These are phyloP conservation scores for Pseudoatta argentina DNA, from an alignment of 1,140 invertebrate genomes.

Conservation along the genomic window DNA sequence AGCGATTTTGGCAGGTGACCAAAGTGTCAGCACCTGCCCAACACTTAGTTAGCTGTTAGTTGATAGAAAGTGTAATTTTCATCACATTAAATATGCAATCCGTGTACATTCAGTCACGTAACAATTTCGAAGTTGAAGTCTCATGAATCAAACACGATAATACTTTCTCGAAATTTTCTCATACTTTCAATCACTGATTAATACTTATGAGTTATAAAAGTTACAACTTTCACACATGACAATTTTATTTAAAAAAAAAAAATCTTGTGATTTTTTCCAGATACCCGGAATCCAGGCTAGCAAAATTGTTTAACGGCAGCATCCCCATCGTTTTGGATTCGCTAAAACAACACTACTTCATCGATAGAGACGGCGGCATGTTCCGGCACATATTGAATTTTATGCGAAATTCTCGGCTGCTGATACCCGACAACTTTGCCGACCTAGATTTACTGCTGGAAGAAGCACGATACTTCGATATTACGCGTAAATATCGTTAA, in stretches of 20 bases:
- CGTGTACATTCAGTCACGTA: background rate
- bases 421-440: slow-evolving; percentile 95
- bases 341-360: slow-evolving; percentile 99
- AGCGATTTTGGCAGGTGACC: slow-evolving; percentile 81
- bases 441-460: slow-evolving; percentile 96
- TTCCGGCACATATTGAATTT: slow-evolving; percentile 98
- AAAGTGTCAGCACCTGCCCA: slow-evolving; percentile 79
- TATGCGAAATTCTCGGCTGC: slow-evolving; percentile 94
- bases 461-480: slow-evolving; percentile 97
- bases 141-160: slow-evolving; percentile 18
- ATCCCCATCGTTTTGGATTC: slow-evolving; percentile 98
- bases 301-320: slow-evolving; percentile 97
- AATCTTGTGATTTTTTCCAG: slow-evolving; percentile 86
- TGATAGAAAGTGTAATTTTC: slow-evolving; percentile 65
- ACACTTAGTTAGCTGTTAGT: slow-evolving; percentile 58
- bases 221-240: background rate
- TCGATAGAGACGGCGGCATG: slow-evolving; percentile 98
- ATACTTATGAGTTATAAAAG: background rate
- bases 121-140: slow-evolving; percentile 12
- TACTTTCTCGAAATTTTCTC: slow-evolving; percentile 8
- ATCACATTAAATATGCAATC: slow-evolving; percentile 32
- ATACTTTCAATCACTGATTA: background rate
- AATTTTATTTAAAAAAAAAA: slow-evolving; percentile 5
- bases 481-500: slow-evolving; percentile 90
- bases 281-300: slow-evolving; percentile 96